Conservation (phyloP, 2,113 vertebrate genomes). For the Vidua macroura region DNA sequence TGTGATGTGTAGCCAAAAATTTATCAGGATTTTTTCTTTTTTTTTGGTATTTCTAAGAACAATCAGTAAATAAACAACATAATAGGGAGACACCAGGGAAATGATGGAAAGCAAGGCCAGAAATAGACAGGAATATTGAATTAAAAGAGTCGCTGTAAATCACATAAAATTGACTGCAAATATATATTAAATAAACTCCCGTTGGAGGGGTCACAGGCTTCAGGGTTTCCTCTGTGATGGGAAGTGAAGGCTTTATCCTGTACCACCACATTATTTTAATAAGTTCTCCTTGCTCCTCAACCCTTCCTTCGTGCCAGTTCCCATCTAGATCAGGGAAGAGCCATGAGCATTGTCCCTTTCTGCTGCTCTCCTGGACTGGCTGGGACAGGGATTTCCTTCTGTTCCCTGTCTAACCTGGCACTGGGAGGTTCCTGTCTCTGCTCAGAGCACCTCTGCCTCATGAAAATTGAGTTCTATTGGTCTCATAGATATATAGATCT, state of each 20-base stretch:
- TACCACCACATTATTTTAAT: neutral
- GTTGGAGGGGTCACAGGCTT: neutral
- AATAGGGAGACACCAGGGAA: neutral
- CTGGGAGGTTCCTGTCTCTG: neutral
- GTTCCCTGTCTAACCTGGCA: neutral
- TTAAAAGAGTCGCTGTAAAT: neutral
- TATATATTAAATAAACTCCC: neutral
- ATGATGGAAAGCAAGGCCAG: neutral
- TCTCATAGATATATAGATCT: neutral
- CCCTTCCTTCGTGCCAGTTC: neutral
- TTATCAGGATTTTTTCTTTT: neutral
- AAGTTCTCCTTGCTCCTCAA: neutral
- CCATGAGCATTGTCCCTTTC: neutral
- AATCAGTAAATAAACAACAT: neutral
- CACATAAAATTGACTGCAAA: neutral
- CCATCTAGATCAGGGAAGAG: neutral
- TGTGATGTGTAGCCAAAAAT: neutral
- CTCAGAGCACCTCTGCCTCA: neutral
- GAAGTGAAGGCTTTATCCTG: neutral
- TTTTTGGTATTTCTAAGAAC: neutral
- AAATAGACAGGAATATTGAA: neutral
- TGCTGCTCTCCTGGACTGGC: neutral
- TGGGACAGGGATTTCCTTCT: neutral
- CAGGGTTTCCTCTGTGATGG: neutral
- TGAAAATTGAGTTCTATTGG: neutral